phyloP scores from a whole-genome alignment of 2,888 invertebrate species.

The Hypomecis atomaria region DNA sequence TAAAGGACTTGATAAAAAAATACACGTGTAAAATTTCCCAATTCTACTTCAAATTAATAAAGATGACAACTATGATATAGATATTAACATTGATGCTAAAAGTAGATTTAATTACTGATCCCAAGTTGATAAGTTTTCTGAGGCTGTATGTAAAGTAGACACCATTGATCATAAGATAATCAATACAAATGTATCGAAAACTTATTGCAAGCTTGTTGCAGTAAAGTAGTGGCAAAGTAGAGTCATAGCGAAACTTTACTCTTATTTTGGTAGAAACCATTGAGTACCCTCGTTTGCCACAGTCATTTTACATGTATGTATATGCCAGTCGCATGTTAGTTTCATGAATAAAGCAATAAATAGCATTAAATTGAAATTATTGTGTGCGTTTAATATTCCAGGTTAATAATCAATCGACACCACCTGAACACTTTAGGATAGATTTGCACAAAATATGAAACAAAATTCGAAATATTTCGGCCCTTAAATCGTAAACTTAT shows the following conservation, averaged over 20 bases:
- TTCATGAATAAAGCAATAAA: conserved; percentile 47
- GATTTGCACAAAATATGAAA: conserved; percentile 16
- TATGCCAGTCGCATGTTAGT: conserved; percentile 72
- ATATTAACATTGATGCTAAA: too few species aligned
- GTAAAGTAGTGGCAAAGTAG: conserved; percentile 81
- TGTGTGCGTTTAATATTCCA: conserved; percentile 25
- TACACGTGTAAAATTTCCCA: too few species aligned
- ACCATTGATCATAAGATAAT: conserved; percentile 11
- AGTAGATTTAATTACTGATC: background rate
- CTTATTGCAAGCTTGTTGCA: conserved; percentile 64
- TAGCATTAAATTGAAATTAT: conserved; percentile 33
- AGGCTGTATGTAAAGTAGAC: conserved; percentile 6
- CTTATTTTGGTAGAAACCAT: conserved; percentile 68
- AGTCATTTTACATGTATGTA: conserved; percentile 55
- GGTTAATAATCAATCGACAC: conserved; percentile 34
- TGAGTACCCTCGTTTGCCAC: conserved; percentile 74
- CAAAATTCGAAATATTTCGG: conserved; percentile 17
- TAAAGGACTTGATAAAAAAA: too few species aligned
- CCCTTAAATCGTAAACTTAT: conserved; percentile 5
- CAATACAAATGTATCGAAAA: conserved; percentile 28
- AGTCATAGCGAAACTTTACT: conserved; percentile 85
- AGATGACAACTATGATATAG: too few species aligned
- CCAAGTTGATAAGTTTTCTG: conserved; percentile 11
- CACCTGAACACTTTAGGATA: conserved; percentile 17
- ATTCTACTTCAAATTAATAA: too few species aligned